Evolutionary conservation across 2,888 invertebrate species (phyloP).

Genomic region (Stegophylla sp.): DNA sequence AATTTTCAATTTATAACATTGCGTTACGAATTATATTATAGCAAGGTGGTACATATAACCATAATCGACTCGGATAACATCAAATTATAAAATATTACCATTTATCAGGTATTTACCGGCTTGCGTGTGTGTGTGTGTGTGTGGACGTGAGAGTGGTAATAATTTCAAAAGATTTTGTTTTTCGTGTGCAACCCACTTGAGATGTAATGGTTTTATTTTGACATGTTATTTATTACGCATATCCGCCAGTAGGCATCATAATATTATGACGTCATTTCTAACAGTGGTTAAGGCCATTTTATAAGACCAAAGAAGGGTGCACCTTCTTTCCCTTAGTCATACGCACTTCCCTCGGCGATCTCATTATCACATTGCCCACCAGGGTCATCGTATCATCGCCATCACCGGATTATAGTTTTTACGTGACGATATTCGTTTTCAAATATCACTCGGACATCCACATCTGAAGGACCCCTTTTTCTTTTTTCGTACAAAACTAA

Average conservation of each 20-base stretch:
- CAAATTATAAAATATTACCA: too few species aligned
- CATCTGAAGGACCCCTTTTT: neutral
- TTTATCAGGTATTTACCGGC: too few species aligned
- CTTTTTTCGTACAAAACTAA: neutral
- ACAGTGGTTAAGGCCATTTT: too few species aligned
- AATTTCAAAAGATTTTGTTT: too few species aligned
- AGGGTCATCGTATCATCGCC: too few species aligned
- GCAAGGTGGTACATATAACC: too few species aligned
- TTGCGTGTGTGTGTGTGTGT: too few species aligned
- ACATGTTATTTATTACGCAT: neutral
- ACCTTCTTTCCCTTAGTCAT: slow-evolving; percentile 52
- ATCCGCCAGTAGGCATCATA: neutral
- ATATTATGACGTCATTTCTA: slow-evolving; percentile 34
- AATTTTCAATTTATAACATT: too few species aligned
- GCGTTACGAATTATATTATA: too few species aligned
- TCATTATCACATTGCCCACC: neutral
- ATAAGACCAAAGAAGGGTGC: neutral
- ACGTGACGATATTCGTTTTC: neutral
- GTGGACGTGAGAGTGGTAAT: too few species aligned
- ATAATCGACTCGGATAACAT: too few species aligned
- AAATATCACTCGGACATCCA: neutral
- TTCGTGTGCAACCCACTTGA: too few species aligned
- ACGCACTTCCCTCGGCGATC: slow-evolving; percentile 20
- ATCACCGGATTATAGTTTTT: neutral
- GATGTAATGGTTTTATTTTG: neutral